Evolutionary conservation across 2,888 invertebrate genomes (phyloP).

Genomic region (Callinectes sapidus): DNA sequence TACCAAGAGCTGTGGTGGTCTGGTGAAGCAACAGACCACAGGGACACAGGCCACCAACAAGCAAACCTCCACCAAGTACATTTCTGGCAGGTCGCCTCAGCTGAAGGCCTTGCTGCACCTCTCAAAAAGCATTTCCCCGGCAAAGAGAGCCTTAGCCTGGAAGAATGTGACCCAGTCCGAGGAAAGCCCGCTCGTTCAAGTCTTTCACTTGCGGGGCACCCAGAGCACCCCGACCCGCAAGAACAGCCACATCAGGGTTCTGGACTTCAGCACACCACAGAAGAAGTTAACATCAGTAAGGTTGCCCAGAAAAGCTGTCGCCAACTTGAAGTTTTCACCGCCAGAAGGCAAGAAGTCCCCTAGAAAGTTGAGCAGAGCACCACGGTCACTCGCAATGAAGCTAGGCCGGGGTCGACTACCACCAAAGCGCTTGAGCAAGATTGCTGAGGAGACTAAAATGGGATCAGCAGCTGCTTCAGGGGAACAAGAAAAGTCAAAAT

Average conservation of each 20-base stretch:
- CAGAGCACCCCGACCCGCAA: slow-evolving; percentile 62
- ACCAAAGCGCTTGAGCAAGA: not conserved
- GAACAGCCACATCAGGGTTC: slow-evolving; percentile 58
- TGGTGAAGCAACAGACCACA: not conserved
- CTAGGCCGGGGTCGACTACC: not conserved
- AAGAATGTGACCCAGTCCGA: not conserved
- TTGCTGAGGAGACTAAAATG: slow-evolving; percentile 40
- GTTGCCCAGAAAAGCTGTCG: slow-evolving; percentile 40
- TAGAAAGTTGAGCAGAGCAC: not conserved
- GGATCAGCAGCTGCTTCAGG: not conserved
- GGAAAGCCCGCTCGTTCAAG: slow-evolving; percentile 41
- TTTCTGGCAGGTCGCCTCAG: slow-evolving; percentile 49
- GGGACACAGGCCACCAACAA: not conserved
- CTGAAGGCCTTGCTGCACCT: slow-evolving; percentile 54
- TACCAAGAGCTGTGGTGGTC: not conserved
- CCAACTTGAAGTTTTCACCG: slow-evolving; percentile 61
- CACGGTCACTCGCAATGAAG: not conserved
- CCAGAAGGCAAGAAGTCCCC: not conserved
- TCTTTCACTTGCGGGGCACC: slow-evolving; percentile 51
- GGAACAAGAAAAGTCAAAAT: not conserved
- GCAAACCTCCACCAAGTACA: not conserved
- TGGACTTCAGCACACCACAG: slow-evolving; percentile 64
- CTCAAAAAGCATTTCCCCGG: slow-evolving; percentile 49
- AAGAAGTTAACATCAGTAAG: slow-evolving; percentile 15
- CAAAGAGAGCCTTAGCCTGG: slow-evolving; percentile 32